phyloP scores from a whole-genome alignment of 2,888 invertebrate genomes.

The Cheilosia soror region DNA sequence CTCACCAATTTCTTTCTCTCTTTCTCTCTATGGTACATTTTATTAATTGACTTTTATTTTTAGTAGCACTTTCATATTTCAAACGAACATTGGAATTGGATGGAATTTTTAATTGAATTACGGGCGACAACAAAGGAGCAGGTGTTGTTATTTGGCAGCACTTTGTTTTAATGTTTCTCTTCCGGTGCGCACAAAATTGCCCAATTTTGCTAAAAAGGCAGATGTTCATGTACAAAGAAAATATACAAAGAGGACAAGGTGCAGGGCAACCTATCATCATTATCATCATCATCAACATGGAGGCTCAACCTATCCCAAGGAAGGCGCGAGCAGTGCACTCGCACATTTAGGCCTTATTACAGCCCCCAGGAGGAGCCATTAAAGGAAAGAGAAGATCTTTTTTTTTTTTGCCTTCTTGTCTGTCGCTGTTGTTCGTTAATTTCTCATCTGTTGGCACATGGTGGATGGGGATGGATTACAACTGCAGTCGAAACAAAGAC shows the following conservation, averaged over 20 bases:
- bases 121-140: constrained; percentile 19
- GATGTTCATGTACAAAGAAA: constrained; percentile 13
- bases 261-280: constrained; percentile 58
- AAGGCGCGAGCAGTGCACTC: constrained; percentile 22
- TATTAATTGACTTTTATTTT: constrained; percentile 61
- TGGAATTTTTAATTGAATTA: constrained; percentile 40
- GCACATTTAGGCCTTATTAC: constrained; percentile 60
- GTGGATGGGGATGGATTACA: constrained; percentile 39
- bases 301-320: constrained; percentile 42
- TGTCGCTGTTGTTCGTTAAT: constrained; percentile 38
- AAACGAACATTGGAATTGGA: constrained; percentile 23
- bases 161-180: constrained; percentile 44
- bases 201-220: constrained; percentile 33
- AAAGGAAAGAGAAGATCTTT: constrained; percentile 4
- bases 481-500: constrained; percentile 58
- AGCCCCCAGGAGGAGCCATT: constrained; percentile 53
- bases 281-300: not conserved
- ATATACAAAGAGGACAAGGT: constrained; percentile 11
- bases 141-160: constrained; percentile 55
- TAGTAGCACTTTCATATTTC: constrained; percentile 9
- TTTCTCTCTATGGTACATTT: not conserved
- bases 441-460: constrained; percentile 69
- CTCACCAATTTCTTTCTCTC: constrained; percentile 19
- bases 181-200: constrained; percentile 19
- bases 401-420: constrained; percentile 5